Base-by-base conservation (phyloP, 2,113 vertebrate species). In the Megaptera novaeangliae region DNA sequence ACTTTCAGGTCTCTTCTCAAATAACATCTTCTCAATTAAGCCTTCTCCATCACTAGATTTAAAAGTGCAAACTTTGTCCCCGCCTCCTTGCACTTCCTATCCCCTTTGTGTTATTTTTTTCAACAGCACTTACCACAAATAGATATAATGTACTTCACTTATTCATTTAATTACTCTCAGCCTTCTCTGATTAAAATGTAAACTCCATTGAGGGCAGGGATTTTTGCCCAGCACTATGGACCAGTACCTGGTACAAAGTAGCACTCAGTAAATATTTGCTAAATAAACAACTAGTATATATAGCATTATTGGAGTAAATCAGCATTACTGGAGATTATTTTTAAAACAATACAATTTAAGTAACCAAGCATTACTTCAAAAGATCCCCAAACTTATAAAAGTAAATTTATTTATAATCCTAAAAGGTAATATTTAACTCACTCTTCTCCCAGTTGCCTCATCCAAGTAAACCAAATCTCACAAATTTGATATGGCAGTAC, bases 171-270 rank as follows among this genome's bases (percentile, higher is more conserved):
- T 81, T 82, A 96, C n/a, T 97, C 74, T 52, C 23, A 57, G 41
- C 6, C 55, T 75, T 55, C 85, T 96, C 49, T 87, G 44, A 84
- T 93, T 95, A 87, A 97, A 94, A 95, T 44, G 34, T 49, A 84
- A 93, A 90, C 17, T 69, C 63, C n/a, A 52, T 1, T 27, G 1
- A 82, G 8, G 18, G 23, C 8, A 72, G 6, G 18, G 36, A 74
- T 71, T 89, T 86, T 89, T 74, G 34, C 41, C 29, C 49, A 96
- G 29, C 34, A 84, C 23, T 84, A 91, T 1, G 61, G 3, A 77
- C 39, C 49, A 96, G 44, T 46, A 90, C 5, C 31, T 91, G 15
- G 15, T 44, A 88, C 36, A 87, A 96, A 84, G 71, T 11, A 91
- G 49, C 27, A 93, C 25, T 52, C 10, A 46, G 55, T 49, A 96